Evolutionary conservation across 2,113 vertebrate species (phyloP).

Genomic region (Lampris incognitus): DNA sequence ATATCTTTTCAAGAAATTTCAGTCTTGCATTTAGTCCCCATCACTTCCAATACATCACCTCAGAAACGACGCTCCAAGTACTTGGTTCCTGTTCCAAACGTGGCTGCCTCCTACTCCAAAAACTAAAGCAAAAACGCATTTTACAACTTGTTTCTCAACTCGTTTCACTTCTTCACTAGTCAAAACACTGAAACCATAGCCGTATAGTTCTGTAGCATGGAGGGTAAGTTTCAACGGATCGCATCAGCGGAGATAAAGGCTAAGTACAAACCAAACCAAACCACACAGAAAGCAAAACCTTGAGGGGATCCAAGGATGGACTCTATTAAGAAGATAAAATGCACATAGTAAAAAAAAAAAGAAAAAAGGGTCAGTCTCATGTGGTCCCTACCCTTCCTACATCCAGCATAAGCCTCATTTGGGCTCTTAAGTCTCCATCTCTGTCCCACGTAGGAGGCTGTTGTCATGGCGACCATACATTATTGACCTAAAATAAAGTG

Average conservation of each 20-base stretch:
- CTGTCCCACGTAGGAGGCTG: no score
- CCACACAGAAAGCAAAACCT: background rate
- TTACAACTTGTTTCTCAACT: conserved; percentile 19
- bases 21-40: conserved; percentile 29
- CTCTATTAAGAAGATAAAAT: no score
- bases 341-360: no score
- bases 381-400: no score
- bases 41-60: conserved; percentile 28
- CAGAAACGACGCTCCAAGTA: conserved; percentile 24
- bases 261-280: background rate
- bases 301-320: no score
- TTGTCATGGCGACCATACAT: no score
- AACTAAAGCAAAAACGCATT: conserved; percentile 28
- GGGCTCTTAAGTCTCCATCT: no score
- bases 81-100: conserved; percentile 49
- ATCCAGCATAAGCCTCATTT: no score
- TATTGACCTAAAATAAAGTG: no score
- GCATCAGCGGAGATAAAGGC: conserved; percentile 2
- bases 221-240: conserved; percentile 8
- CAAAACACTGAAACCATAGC: conserved; percentile 42
- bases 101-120: conserved; percentile 58
- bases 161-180: conserved; percentile 35
- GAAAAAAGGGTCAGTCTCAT: no score
- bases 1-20: background rate
- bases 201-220: background rate